Base-by-base conservation (phyloP, 2,113 vertebrate genomes). In the cat (Felis catus) region DNA sequence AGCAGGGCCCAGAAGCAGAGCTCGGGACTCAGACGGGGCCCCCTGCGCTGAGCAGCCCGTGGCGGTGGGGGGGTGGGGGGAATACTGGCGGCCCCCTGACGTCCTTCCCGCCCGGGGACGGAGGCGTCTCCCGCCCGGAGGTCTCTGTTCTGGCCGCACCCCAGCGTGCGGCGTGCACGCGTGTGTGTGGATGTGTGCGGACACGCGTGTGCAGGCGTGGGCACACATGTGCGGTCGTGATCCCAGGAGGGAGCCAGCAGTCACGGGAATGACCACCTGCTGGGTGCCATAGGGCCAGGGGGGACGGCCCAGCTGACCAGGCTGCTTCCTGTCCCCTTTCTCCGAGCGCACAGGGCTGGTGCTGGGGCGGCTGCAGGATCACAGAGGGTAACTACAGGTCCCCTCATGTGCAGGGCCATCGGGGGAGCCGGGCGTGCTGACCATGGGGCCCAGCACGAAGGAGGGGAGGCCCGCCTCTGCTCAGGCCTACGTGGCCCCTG, bases 21-120 rank as follows among this genome's bases (percentile, higher is more conserved):
- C 76, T 18, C 15, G 0, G 76, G 33, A 9, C 7, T 1, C 4
- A 0, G 6, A 8, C 1, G 7, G 41, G 48, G 25, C 4, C 61
- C 21, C 51, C 63, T 4, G 14, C 21, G 15, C 29, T 1, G 0
- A 23, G 15, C 16, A 11, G 48, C 65, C 65, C 27, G 58, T 9
- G 58, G 7, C 58, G 23, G 58, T 23, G 23, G 58, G 7, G 45
- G 45, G 45, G 7, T 45, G 45, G 45, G 45, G 45, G 41, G 41
- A 45, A 8, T 23, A 7, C 55, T 18, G 55, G 18, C 55, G 19
- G 33, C 83, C 68, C 41, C 79, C 21, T n/a, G 83, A 33, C 33
- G 0, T 25, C 51, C 16, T 9, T 11, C n/a, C 68, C 51, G 0
- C 18, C 82, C 2, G 14, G 63, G 51, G 27, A 33, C 65, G 1